Conservation (phyloP, 2,113 vertebrate genomes). For the Colius striatus region DNA sequence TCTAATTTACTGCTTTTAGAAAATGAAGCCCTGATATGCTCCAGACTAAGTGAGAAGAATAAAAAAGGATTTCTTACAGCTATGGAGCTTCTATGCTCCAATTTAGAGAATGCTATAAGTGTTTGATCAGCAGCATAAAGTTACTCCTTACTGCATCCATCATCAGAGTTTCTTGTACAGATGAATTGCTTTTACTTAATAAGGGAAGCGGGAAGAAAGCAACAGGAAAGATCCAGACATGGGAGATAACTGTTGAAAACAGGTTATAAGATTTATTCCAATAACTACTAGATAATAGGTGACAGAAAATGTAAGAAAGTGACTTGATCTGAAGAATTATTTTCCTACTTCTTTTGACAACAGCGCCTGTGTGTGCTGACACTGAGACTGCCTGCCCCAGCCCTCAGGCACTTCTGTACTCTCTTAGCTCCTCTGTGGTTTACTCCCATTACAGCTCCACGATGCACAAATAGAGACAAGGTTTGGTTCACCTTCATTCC, state of each 20-base stretch:
- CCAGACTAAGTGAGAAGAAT: neutral
- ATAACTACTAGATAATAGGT: neutral
- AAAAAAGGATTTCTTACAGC: neutral
- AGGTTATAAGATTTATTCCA: neutral
- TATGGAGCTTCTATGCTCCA: neutral
- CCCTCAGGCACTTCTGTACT: neutral
- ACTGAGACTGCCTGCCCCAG: neutral
- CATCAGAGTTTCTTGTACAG: neutral
- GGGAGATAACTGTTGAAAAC: neutral
- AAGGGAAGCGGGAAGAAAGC: neutral
- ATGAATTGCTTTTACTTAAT: neutral
- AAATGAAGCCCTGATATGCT: neutral
- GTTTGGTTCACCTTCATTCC: neutral
- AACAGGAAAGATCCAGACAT: neutral
- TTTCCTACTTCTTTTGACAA: neutral
- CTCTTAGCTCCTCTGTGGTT: neutral
- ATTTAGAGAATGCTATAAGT: neutral
- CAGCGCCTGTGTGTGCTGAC: neutral
- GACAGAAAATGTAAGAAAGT: neutral
- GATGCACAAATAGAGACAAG: neutral
- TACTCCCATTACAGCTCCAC: neutral
- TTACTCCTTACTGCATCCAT: conserved; percentile 11
- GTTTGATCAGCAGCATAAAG: neutral
- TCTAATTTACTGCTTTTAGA: conserved; percentile 11
- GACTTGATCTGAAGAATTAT: neutral